Conservation (phyloP, 2,113 vertebrate species). For the Okapia johnstoni region DNA sequence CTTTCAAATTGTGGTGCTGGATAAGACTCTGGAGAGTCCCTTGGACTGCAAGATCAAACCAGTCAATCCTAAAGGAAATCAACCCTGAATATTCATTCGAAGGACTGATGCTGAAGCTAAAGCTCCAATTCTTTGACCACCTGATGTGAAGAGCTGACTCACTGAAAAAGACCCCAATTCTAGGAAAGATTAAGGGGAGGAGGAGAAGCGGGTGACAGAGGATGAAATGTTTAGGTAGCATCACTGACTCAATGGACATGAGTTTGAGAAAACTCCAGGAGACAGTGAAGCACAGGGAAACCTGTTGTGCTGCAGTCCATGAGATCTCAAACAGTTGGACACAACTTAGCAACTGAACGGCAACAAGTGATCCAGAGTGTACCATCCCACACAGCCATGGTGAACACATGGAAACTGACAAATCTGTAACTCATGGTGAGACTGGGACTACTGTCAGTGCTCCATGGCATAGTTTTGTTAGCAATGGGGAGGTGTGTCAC, state of each 20-base stretch:
- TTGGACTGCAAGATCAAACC: not conserved
- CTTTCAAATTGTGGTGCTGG: not conserved
- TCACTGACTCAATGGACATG: not conserved
- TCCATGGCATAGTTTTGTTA: accelerated
- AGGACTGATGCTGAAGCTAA: not conserved
- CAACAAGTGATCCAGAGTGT: not conserved
- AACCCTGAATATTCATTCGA: not conserved
- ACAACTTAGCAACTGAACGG: not conserved
- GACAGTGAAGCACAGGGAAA: not conserved
- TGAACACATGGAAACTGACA: too few relatives aligned
- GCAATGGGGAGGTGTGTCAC: accelerated
- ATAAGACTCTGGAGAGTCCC: not conserved
- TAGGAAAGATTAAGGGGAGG: not conserved
- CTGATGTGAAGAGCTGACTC: not conserved
- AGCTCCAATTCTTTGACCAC: not conserved
- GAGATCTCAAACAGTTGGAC: not conserved
- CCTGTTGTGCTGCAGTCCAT: not conserved
- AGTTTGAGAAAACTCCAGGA: not conserved
- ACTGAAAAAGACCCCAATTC: not conserved
- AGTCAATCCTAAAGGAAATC: not conserved
- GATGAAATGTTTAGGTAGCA: not conserved
- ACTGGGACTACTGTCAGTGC: accelerated
- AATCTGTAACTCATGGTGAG: not conserved
- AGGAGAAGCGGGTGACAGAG: not conserved
- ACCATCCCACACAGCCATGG: not conserved